A percentile compares a stretch with the other conserved stretches of the same genome.
Evolutionary conservation across 1,140 invertebrate genomes (phyloP).

Genomic region (Caenorhabditis tropicalis): DNA sequence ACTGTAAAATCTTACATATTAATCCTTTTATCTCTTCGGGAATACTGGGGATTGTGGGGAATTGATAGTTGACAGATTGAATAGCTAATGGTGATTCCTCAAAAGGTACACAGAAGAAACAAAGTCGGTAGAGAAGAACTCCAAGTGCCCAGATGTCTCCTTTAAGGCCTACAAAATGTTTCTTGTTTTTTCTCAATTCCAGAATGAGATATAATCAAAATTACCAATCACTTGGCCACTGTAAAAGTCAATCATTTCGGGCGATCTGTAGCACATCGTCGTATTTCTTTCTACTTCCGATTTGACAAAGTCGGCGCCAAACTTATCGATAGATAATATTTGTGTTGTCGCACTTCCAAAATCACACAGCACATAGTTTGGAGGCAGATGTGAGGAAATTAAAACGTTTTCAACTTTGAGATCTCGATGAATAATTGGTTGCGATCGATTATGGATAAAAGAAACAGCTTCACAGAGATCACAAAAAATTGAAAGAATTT

Average conservation of each 20-base stretch:
- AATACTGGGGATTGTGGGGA: constrained; percentile 76
- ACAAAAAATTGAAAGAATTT: constrained; percentile 90
- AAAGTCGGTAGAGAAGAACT: constrained; percentile 88
- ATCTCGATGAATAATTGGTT: constrained; percentile 92
- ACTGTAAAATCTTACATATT: constrained; percentile 63
- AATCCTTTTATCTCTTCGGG: constrained; percentile 65
- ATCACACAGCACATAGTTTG: constrained; percentile 69
- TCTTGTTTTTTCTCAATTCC: neutral
- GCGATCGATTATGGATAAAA: constrained; percentile 89
- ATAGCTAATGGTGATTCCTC: constrained; percentile 91
- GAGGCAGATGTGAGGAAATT: constrained; percentile 66
- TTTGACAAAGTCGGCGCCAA: constrained; percentile 74
- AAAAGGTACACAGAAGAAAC: constrained; percentile 90
- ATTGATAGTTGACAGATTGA: constrained; percentile 86
- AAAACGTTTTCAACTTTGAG: constrained; percentile 78
- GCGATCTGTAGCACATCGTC: constrained; percentile 88
- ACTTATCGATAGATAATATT: constrained; percentile 49
- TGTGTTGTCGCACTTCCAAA: constrained; percentile 71
- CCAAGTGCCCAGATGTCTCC: constrained; percentile 80
- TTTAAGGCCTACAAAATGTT: constrained; percentile 77
- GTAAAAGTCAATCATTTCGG: constrained; percentile 95
- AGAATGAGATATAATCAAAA: neutral
- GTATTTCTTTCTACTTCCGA: constrained; percentile 92
- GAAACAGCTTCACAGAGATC: constrained; percentile 92
- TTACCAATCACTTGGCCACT: constrained; percentile 85